Percentiles rank a stretch among this genome's conserved stretches.
phyloP scores from a whole-genome alignment of 2,113 vertebrate genomes.

The Sander lucioperca region DNA sequence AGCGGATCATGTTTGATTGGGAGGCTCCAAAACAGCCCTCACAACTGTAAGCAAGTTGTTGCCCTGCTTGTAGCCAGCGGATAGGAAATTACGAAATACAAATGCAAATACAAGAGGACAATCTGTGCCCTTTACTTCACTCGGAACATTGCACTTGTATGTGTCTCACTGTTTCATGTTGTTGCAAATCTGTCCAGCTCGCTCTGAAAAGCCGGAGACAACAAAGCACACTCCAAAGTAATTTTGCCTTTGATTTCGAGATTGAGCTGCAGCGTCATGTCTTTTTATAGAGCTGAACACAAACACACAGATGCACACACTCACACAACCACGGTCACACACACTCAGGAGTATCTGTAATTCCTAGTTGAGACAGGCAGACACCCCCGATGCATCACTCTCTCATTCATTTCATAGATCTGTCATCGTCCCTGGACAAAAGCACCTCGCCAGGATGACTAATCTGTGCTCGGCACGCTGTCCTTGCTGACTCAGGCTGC shows the following conservation, averaged over 20 bases:
- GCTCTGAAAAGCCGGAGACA: conserved; percentile 8
- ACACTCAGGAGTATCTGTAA: conserved; percentile 66
- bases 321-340: conserved; percentile 38
- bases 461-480: conserved; percentile 76
- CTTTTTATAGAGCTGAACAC: conserved; percentile 69
- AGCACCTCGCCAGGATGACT: conserved; percentile 79
- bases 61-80: conserved; percentile 19
- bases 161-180: not conserved
- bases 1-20: conserved; percentile 83
- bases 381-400: conserved; percentile 73
- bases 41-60: conserved; percentile 69
- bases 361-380: conserved; percentile 73
- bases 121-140: not conserved
- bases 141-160: not conserved
- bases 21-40: conserved; percentile 75
- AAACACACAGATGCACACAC: conserved; percentile 27
- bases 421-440: conserved; percentile 73
- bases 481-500: conserved; percentile 81
- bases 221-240: conserved; percentile 32
- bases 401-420: conserved; percentile 67
- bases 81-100: conserved; percentile 25
- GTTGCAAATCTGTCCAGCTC: conserved; percentile 1
- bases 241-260: conserved; percentile 50
- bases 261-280: conserved; percentile 56
- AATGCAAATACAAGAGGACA: conserved; percentile 23